A percentile compares a stretch with the other conserved stretches of the same genome.
Evolutionary conservation across 1,140 invertebrate genomes (phyloP).

Genomic region (Drosophila seguyi): DNA sequence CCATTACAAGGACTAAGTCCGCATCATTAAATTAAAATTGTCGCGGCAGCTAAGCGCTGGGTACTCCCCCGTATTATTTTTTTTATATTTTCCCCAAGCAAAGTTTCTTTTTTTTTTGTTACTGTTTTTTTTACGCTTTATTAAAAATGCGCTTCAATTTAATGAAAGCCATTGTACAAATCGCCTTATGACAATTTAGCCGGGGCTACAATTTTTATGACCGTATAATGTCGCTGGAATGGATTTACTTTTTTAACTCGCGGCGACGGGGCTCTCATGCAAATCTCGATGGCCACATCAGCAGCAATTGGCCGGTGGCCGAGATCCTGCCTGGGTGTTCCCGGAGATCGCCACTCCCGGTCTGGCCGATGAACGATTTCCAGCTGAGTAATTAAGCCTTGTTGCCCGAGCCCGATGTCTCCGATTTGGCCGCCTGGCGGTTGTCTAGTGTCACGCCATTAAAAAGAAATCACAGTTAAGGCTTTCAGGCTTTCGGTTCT

Average conservation of each 20-base stretch:
- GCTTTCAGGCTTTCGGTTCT: slow-evolving; percentile 12
- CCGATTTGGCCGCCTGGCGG: slow-evolving; percentile 29
- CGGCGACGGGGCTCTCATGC: slow-evolving; percentile 53
- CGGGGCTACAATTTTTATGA: slow-evolving; percentile 75
- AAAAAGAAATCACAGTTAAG: slow-evolving; percentile 82
- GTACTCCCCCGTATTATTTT: slow-evolving; percentile 6
- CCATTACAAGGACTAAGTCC: slow-evolving; percentile 84
- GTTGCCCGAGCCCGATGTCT: slow-evolving; percentile 46
- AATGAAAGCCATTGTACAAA: slow-evolving; percentile 80
- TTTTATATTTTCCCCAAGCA: slow-evolving; percentile 30
- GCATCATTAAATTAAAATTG: slow-evolving; percentile 84
- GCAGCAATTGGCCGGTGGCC: slow-evolving; percentile 30
- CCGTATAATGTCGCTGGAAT: slow-evolving; percentile 72
- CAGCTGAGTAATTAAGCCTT: slow-evolving; percentile 82
- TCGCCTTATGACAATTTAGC: slow-evolving; percentile 83
- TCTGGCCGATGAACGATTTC: slow-evolving; percentile 70
- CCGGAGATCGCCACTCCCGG: slow-evolving; percentile 49
- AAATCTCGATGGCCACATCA: slow-evolving; percentile 66
- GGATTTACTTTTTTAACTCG: slow-evolving; percentile 62
- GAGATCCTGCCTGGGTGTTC: slow-evolving; percentile 75
- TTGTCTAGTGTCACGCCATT: slow-evolving; percentile 83
- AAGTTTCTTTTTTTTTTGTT: slow-evolving; percentile 45
- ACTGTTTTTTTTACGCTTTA: slow-evolving; percentile 61
- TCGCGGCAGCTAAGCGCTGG: slow-evolving; percentile 61
- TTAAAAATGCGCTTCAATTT: slow-evolving; percentile 80